Evolutionary conservation across 2,113 vertebrate genomes (phyloP).

Genomic region (Mesembrinibis cayennensis): DNA sequence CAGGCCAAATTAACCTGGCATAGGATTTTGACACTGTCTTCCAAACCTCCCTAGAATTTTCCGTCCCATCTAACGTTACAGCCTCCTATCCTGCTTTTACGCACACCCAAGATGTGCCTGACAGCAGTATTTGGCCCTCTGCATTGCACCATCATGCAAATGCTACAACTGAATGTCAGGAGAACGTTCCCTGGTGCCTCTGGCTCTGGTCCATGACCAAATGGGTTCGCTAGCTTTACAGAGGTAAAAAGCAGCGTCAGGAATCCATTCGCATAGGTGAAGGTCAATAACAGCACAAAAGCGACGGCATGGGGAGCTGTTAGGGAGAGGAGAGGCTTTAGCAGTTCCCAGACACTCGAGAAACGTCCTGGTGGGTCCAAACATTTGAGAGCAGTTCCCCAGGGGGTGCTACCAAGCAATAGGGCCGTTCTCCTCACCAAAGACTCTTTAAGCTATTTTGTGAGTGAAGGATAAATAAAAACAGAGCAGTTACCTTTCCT

Average conservation of each 20-base stretch:
- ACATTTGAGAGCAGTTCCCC: not conserved
- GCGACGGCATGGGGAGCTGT: not conserved
- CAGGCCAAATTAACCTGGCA: not conserved
- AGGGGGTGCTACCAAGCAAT: not conserved
- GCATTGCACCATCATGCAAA: not conserved
- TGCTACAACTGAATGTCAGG: not conserved
- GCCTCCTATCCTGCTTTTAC: not conserved
- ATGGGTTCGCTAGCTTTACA: accelerated
- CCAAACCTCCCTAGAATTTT: not conserved
- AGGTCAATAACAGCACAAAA: not conserved
- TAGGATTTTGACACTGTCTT: not conserved
- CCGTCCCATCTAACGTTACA: not conserved
- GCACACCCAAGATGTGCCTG: not conserved
- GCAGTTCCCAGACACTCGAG: not conserved
- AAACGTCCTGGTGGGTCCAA: not conserved
- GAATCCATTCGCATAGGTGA: not conserved
- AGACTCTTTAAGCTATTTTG: accelerated
- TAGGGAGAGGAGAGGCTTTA: not conserved
- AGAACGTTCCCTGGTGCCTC: not conserved
- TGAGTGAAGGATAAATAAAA: not conserved
- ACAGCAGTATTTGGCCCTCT: not conserved
- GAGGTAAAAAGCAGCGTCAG: not conserved
- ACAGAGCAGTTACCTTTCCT: slow-evolving; percentile 39
- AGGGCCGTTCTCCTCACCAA: not conserved
- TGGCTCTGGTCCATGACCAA: not conserved